Conservation (phyloP, 2,797 vertebrate species). For the Chiroxiphia lanceolata region DNA sequence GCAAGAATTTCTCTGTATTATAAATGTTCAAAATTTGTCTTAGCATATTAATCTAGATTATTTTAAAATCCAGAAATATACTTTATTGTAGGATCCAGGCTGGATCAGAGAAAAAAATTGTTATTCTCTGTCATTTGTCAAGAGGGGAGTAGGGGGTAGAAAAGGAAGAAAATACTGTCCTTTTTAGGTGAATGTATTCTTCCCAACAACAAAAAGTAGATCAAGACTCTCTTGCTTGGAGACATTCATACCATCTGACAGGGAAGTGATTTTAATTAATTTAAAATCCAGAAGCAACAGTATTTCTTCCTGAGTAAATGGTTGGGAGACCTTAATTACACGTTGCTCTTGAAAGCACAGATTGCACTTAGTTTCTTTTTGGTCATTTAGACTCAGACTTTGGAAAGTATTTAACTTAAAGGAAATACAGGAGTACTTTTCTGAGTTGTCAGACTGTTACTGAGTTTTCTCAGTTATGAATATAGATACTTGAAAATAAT, state of each 20-base stretch:
- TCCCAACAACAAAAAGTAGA: conserved; percentile 5
- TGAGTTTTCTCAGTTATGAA: neutral
- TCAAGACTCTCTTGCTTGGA: neutral
- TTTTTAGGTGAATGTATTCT: neutral
- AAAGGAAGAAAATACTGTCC: neutral
- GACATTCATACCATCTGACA: neutral
- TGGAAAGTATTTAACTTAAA: neutral
- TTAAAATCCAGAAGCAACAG: conserved; percentile 14
- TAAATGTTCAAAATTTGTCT: neutral
- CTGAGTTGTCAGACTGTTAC: neutral
- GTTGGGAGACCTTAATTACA: conserved; percentile 11
- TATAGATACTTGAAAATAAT: neutral
- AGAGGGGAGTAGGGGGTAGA: neutral
- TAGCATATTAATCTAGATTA: neutral
- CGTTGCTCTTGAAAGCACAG: neutral
- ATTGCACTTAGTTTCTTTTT: neutral
- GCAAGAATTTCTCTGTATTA: neutral
- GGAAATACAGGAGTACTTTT: neutral
- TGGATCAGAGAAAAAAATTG: neutral
- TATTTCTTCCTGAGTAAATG: conserved; percentile 9
- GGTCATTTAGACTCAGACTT: neutral
- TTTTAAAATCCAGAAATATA: neutral
- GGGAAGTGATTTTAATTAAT: conserved; percentile 18
- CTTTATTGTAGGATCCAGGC: neutral
- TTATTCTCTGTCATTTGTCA: neutral